These are phyloP conservation scores for Diorhabda carinulata DNA, from an alignment of 1,140 invertebrate species.

Conservation along the genomic window DNA sequence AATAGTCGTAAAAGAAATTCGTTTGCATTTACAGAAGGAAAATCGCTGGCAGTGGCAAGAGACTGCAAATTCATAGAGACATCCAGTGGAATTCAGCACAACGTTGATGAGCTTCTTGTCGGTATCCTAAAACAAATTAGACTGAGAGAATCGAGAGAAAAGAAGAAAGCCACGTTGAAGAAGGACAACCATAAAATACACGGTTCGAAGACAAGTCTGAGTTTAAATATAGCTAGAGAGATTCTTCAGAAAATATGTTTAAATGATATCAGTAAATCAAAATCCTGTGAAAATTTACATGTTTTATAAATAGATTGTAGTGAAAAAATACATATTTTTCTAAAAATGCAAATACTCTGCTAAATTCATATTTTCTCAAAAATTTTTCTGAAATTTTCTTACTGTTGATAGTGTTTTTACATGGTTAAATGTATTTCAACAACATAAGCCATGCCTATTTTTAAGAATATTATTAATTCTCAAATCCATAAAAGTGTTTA, in stretches of 20 bases:
- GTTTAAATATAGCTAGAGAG: conserved; percentile 69
- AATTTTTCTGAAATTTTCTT: background rate
- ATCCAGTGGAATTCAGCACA: conserved; percentile 85
- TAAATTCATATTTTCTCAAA: conserved; percentile 13
- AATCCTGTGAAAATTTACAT: conserved; percentile 87
- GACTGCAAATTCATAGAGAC: conserved; percentile 93
- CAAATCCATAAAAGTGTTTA: too few species aligned
- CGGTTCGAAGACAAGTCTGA: conserved; percentile 66
- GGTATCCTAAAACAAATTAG: conserved; percentile 83
- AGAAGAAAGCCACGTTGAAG: conserved; percentile 47
- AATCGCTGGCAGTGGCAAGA: conserved; percentile 74
- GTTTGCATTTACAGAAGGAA: conserved; percentile 68
- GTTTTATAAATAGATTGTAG: conserved; percentile 62
- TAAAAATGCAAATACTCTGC: conserved; percentile 15
- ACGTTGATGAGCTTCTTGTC: conserved; percentile 85
- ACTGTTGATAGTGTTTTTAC: background rate
- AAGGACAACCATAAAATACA: conserved; percentile 53
- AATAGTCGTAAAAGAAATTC: background rate
- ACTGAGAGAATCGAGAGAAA: conserved; percentile 67
- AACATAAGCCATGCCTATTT: too few species aligned
- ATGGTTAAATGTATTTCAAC: too few species aligned
- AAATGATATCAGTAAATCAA: conserved; percentile 81
- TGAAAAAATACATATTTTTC: conserved; percentile 9
- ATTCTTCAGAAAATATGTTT: conserved; percentile 82
- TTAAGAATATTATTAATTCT: too few species aligned